Evolutionary conservation across 1,140 invertebrate genomes (phyloP), one percentile per base, ranked within the genome.

Genomic region (Ptiloglossa arizonensis): DNA sequence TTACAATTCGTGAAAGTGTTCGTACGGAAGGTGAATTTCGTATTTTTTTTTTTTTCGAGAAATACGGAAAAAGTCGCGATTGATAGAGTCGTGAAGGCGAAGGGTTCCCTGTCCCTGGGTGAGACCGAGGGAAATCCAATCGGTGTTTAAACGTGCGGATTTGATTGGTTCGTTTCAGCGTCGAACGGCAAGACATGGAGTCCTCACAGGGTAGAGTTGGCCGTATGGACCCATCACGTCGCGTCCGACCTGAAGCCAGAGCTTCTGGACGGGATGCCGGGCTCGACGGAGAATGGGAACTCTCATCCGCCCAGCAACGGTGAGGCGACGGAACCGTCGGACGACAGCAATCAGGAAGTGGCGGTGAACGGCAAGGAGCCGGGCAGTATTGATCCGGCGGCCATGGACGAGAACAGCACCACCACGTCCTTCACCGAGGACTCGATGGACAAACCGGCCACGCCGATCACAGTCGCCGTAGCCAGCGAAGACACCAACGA

Each of bases 211-310:
- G 96, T 98, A 32, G 97, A 98, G 91, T 90, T 98, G 83, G 97
- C 97, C 6, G 89, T 98, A 56, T 98, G 97, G 97, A 96, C 97
- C 71, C 97, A 98, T 91, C 97, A 96, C 89, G 95, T 98, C 41
- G 95, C 97, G 59, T 95, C 95, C 52, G 96, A 98, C 82, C 89
- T 97, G 81, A 96, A 97, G 89, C 97, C 97, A 38, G 95, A 97
- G 87, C 92, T 98, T 70, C 93, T 98, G 24, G 95, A 96, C 78
- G 95, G 95, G 80, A 96, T 97, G 91, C 97, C 96, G 4, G 92
- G 89, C 82, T 92, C 90, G 89, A 89, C 89, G 48, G 90, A 95
- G 81, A 94, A 94, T 77, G 92, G 93, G 5, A 93, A 94, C 75
- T 93, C 93, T n/a, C 89, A 94, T 76, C 66, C 87, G 22, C 68